phyloP scores from a whole-genome alignment of 2,797 vertebrate species.

The Sardinella longiceps region DNA sequence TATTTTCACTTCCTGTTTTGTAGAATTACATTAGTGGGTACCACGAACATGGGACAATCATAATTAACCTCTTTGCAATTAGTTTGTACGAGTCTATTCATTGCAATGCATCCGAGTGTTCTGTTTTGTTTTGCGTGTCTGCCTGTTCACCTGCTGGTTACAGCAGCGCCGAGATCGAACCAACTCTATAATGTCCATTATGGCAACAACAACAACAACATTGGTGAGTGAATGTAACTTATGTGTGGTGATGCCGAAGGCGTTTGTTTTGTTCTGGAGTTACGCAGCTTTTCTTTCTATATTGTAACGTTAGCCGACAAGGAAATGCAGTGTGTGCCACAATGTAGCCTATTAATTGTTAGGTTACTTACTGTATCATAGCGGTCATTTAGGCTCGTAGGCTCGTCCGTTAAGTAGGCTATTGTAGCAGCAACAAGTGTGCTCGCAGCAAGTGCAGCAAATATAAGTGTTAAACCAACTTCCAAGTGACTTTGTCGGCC shows the following conservation, averaged over 20 bases:
- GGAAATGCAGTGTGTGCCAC: no score
- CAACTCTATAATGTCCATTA: not conserved
- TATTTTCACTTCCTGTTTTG: conserved; percentile 53
- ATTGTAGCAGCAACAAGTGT: no score
- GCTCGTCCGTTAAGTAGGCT: no score
- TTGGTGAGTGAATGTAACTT: conserved; percentile 1
- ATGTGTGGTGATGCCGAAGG: no score
- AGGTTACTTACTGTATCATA: no score
- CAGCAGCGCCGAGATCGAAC: conserved; percentile 33
- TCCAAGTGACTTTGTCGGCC: no score
- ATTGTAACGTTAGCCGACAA: no score
- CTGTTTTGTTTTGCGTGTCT: conserved; percentile 37
- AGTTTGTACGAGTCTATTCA: not conserved
- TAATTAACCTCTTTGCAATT: not conserved
- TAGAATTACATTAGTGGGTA: not conserved
- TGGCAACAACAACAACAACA: not conserved
- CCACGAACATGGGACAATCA: not conserved
- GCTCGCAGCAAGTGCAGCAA: no score
- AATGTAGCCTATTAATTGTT: no score
- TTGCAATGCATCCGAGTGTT: conserved; percentile 20
- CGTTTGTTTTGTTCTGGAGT: not conserved
- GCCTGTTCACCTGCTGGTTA: conserved; percentile 30
- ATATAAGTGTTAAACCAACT: no score
- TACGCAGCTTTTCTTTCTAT: no score
- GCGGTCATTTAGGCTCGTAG: no score